Base-by-base conservation (phyloP, 2,797 vertebrate species). In the Melanotaenia maccullochi region DNA sequence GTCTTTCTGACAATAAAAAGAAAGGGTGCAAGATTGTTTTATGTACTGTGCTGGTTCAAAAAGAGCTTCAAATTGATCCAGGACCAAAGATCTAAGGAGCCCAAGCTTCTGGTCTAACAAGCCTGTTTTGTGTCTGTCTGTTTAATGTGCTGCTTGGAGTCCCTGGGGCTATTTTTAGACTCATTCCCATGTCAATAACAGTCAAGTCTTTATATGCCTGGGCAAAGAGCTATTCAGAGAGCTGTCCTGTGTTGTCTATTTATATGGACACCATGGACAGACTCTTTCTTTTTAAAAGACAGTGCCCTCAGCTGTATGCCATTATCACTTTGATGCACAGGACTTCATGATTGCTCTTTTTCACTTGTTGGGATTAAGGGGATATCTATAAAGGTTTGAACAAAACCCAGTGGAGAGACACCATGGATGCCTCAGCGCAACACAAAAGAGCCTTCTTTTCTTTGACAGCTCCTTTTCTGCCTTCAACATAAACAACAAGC, bases 121-220 rank as follows among this genome's bases (percentile, higher is more conserved):
- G 76, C 54, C 63, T 83, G 72, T 58, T 83, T 60, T 78, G 75
- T 84, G 77, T 66, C 40, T 60, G 44, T 68, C 60, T 74, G 57
- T 83, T 62, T 61, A 79, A 86, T 80, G 65, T 81, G 62, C 73
- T 85, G 65, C 69, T 42, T 78, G 49, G 35, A 83, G 76, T 85
- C 76, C 78, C 72, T 68, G 22, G 28, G 13, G 76, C 76, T 93
- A 92, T 91, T 92, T 94, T 90, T 89, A 89, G 83, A 67, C 18
- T 18, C 51, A 70, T 81, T 90, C 88, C 79, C 90, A 78, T 87
- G 85, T 85, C 79, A 84, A 75, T 79, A 85, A 74, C 75, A 80
- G 79, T 62, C 54, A 76, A 81, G 84, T 79, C 71, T 86, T 84
- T 79, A 86, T 85, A 57, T 64, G 72, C 64, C 60, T 75, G 75